A percentile compares a stretch with the other conserved stretches of the same genome.
These are phyloP conservation scores for Drosophila kanekoi DNA, from an alignment of 2,888 invertebrate genomes.

Conservation along the genomic window DNA sequence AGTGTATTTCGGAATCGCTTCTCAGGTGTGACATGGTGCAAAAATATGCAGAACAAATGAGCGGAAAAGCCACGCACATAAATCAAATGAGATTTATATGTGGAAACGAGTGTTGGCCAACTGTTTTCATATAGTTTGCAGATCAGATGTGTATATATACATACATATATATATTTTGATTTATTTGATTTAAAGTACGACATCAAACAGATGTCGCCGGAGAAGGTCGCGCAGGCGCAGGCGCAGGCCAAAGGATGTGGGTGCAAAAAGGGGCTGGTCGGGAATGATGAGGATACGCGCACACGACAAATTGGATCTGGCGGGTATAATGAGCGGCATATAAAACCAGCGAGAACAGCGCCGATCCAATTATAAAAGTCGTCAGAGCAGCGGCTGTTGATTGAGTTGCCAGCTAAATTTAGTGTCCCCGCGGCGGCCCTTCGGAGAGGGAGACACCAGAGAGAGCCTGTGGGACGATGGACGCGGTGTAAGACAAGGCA, in stretches of 20 bases:
- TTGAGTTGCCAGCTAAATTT: conserved; percentile 75
- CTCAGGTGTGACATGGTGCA: conserved; percentile 28
- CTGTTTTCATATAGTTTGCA: conserved; percentile 8
- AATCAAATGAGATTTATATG: conserved; percentile 48
- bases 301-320: conserved; percentile 49
- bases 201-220: conserved; percentile 37
- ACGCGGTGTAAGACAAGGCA: conserved; percentile 19
- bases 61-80: conserved; percentile 46
- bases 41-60: conserved; percentile 44
- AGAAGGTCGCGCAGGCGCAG: conserved; percentile 39
- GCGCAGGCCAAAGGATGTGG: conserved; percentile 25
- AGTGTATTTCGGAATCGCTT: not conserved
- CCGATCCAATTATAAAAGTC: conserved; percentile 73
- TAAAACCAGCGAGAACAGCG: conserved; percentile 40
- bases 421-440: conserved; percentile 28
- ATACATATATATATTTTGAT: conserved; percentile 54
- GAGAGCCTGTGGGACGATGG: not conserved
- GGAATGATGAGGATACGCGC: conserved; percentile 4
- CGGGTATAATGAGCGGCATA: conserved; percentile 45
- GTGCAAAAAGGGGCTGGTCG: not conserved
- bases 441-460: not conserved
- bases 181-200: conserved; percentile 68
- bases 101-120: conserved; percentile 19
- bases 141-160: not conserved
- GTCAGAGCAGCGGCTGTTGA: conserved; percentile 66